Conservation (phyloP, 2,797 vertebrate species). For the Sciurus vulgaris region DNA sequence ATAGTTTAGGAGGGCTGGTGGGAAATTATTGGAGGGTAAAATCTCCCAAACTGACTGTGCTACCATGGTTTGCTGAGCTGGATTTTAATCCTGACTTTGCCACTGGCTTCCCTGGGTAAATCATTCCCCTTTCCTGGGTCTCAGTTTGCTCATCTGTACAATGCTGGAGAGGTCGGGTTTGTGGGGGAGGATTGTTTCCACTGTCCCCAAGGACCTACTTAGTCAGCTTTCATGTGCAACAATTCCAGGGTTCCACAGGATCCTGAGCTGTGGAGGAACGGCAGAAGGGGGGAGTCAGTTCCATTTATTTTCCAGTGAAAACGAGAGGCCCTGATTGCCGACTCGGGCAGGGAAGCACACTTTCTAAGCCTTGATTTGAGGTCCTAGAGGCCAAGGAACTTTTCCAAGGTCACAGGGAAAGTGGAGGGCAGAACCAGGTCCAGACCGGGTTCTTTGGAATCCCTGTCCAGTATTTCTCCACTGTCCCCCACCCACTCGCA, state of each 20-base stretch:
- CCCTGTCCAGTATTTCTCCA: neutral
- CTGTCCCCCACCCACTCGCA: neutral
- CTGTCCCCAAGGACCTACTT: neutral
- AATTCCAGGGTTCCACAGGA: neutral
- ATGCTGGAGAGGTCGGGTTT: neutral
- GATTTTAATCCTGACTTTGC: conserved; percentile 48
- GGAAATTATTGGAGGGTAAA: conserved; percentile 9
- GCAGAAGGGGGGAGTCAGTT: neutral
- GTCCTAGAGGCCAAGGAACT: conserved; percentile 49
- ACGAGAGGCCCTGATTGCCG: conserved; percentile 1
- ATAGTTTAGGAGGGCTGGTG: neutral
- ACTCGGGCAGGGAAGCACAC: neutral
- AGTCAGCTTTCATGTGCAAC: neutral
- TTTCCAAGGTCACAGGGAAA: conserved; percentile 48
- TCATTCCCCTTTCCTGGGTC: neutral
- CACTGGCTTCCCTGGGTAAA: conserved; percentile 18
- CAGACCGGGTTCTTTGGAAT: conserved; percentile 14
- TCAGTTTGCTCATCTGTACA: neutral
- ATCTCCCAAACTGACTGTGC: neutral
- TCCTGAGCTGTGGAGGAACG: neutral
- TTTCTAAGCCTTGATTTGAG: conserved; percentile 56
- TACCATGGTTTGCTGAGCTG: neutral
- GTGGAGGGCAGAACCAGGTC: neutral
- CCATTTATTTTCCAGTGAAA: conserved; percentile 38
- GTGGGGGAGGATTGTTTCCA: neutral